A percentile compares a stretch with the other conserved stretches of the same genome.
Conservation (phyloP, 2,888 invertebrate genomes). For the Pyrochroa serraticornis region DNA sequence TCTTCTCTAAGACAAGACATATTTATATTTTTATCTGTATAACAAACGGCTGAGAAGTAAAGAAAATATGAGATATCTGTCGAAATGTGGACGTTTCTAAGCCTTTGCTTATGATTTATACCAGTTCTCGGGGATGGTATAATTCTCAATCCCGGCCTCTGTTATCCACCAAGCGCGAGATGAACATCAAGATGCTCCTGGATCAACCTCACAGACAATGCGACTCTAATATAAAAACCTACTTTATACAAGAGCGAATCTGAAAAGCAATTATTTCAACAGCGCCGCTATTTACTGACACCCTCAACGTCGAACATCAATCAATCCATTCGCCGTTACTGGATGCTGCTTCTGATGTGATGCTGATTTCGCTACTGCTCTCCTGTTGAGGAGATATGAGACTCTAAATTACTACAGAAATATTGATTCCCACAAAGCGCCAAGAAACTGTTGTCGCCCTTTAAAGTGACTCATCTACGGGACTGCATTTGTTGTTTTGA, state of each 20-base stretch:
- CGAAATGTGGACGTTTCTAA: slow-evolving; percentile 51
- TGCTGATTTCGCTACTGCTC: too few relatives aligned
- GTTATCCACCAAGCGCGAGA: slow-evolving; percentile 19
- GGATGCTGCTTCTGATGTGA: too few relatives aligned
- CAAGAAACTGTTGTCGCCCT: too few relatives aligned
- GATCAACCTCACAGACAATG: slow-evolving; percentile 27
- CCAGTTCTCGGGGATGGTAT: slow-evolving; percentile 30
- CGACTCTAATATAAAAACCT: slow-evolving; percentile 11
- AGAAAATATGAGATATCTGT: slow-evolving; percentile 53
- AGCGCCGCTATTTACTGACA: too few relatives aligned
- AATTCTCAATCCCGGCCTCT: slow-evolving; percentile 31
- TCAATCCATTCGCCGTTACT: too few relatives aligned
- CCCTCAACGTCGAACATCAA: too few relatives aligned
- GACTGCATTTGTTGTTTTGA: too few relatives aligned
- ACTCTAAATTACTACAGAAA: too few relatives aligned
- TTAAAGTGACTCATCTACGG: too few relatives aligned
- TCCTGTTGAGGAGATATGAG: too few relatives aligned
- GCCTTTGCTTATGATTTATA: slow-evolving; percentile 51
- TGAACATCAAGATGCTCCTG: slow-evolving; percentile 22
- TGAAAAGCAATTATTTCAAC: too few relatives aligned
- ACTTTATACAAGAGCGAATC: not conserved
- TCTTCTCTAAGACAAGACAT: slow-evolving; percentile 50
- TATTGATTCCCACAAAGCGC: too few relatives aligned
- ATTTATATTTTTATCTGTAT: slow-evolving; percentile 55
- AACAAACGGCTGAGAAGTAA: slow-evolving; percentile 50